A percentile compares a stretch with the other conserved stretches of the same genome.
These are phyloP conservation scores for Henicopernis longicauda DNA, from an alignment of 2,113 vertebrate species.

Conservation along the genomic window DNA sequence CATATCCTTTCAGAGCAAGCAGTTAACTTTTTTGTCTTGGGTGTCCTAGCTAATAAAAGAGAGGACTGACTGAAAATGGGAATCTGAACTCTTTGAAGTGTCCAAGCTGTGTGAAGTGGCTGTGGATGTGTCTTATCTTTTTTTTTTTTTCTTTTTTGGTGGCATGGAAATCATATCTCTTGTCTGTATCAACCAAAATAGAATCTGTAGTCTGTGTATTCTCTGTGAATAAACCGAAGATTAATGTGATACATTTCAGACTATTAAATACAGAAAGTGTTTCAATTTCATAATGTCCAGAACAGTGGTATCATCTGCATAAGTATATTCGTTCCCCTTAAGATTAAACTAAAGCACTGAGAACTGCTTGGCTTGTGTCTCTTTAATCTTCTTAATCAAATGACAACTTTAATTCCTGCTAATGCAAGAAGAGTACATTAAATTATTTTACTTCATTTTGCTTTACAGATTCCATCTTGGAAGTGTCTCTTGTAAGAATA, in stretches of 20 bases:
- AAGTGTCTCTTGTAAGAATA: not conserved
- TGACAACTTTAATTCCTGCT: not conserved
- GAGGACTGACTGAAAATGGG: not conserved
- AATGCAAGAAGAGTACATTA: not conserved
- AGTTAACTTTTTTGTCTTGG: not conserved
- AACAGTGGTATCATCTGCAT: not conserved
- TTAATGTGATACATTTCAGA: not conserved
- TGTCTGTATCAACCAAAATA: not conserved
- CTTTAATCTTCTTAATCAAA: conserved; percentile 21
- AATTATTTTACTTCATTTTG: not conserved
- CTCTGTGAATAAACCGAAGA: not conserved
- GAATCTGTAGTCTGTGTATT: not conserved
- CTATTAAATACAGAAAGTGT: not conserved
- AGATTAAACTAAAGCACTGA: not conserved
- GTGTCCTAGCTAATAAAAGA: not conserved
- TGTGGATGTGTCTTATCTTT: not conserved
- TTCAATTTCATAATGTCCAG: not conserved
- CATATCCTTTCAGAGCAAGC: not conserved
- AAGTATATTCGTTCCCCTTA: not conserved
- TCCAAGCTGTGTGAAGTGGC: not conserved
- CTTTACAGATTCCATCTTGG: not conserved
- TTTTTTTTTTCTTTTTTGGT: not conserved
- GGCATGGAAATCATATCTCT: not conserved
- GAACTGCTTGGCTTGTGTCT: not conserved
- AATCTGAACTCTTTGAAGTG: not conserved